Evolutionary conservation across 2,113 vertebrate species (phyloP).

Genomic region (Pontoporia blainvillei): DNA sequence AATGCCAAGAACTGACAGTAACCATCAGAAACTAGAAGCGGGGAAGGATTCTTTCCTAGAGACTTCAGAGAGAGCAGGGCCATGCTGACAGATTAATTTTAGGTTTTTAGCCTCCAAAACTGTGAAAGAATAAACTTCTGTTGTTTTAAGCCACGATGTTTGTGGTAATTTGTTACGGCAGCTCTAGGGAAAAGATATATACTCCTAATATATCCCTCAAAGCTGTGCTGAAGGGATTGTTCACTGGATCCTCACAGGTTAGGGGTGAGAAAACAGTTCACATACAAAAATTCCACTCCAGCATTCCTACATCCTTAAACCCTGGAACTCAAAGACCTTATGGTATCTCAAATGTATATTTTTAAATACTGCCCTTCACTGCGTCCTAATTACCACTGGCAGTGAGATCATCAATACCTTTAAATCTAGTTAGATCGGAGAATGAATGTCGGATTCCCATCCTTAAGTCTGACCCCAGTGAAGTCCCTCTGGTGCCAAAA

Average conservation of each 20-base stretch:
- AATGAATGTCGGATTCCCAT: neutral
- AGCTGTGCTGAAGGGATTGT: neutral
- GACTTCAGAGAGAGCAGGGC: neutral
- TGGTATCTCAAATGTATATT: neutral
- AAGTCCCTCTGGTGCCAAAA: neutral
- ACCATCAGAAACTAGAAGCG: neutral
- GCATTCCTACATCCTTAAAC: neutral
- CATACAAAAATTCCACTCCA: neutral
- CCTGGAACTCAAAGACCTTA: neutral
- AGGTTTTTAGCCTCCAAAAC: neutral
- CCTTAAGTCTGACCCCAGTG: neutral
- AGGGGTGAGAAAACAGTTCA: neutral
- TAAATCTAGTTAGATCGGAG: neutral
- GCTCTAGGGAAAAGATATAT: neutral
- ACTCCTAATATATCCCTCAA: neutral
- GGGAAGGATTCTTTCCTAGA: neutral
- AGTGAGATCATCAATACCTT: neutral
- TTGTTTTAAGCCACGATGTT: neutral
- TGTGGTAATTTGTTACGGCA: neutral
- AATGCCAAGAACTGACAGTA: neutral
- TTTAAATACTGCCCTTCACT: neutral
- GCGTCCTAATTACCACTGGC: neutral
- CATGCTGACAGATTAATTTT: neutral
- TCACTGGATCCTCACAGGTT: neutral
- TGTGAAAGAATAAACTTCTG: neutral